Evolutionary conservation across 2,888 invertebrate species (phyloP), one percentile per base, ranked within the genome.

Genomic region (Agrilus mali): DNA sequence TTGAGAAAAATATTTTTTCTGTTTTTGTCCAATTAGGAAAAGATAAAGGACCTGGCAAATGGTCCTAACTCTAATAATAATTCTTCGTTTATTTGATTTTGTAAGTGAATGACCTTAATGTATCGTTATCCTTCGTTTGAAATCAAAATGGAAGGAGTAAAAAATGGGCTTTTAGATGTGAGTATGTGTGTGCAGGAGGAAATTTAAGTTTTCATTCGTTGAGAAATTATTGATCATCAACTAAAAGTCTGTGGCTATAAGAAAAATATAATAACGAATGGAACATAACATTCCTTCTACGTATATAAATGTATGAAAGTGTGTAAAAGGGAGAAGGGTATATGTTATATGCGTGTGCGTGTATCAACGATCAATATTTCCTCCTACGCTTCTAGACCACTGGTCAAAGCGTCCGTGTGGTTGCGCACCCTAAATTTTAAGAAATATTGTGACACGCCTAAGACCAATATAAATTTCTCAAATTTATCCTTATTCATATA

Each of bases 151-250:
- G 27, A 27, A 27, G 27, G 27, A 27, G 27, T 27, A 10, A 27
- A 27, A 27, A 27, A 27, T 10, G 8, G 27, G 8, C 27, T 27
- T 27, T 10, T 27, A 27, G 27, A 27, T 27, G 7, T 22, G 22
- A 22, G 22, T 22, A 22, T 7, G 22, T 22, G 22, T 22, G 27
- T 27, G 27, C 27, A 27, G 27, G 10, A 22, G 27, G 27, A 27
- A 27, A 27, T 27, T 50, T 50, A 27, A 27, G 27, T 27, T 27
- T 27, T 27, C 27, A 27, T 10, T 27, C 27, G 27, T 27, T 27
- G 58, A 60, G 58, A 57, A 63, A 63, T 61, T 65, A 65, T 64
- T 63, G 64, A 65, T 66, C 63, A 65, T 61, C 55, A 61, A 62
- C 64, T 64, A 63, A 61, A 63, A 58, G 60, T 59, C 58, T 59